Evolutionary conservation across 2,888 invertebrate genomes (phyloP).

Genomic region (Pteria penguin): DNA sequence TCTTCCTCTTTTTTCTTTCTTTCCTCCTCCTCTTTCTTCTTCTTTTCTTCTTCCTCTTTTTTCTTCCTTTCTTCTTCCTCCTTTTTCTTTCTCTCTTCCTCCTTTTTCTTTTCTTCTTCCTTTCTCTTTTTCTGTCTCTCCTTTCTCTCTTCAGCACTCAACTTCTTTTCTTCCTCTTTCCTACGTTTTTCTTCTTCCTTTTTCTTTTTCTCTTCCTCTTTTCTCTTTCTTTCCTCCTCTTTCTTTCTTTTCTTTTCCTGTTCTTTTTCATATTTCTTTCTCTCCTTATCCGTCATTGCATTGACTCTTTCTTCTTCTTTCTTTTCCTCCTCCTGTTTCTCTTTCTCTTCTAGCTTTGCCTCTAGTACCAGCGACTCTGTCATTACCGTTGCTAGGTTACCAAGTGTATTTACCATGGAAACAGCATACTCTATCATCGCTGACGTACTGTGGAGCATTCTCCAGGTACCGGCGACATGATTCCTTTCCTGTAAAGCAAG

Average conservation of each 20-base stretch:
- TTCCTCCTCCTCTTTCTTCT: background rate
- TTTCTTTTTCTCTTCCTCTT: background rate
- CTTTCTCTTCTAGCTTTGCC: background rate
- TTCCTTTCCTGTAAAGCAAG: background rate
- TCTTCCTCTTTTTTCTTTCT: background rate
- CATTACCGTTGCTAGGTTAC: background rate
- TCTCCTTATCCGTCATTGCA: background rate
- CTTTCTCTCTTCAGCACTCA: background rate
- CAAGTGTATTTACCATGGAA: background rate
- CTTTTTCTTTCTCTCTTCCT: background rate
- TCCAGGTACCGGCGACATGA: background rate
- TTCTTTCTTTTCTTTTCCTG: conserved; percentile 8
- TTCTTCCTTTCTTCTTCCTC: background rate
- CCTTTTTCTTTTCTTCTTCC: background rate
- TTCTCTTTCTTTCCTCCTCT: background rate
- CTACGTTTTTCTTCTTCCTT: background rate
- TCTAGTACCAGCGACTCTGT: background rate
- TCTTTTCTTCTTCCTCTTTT: background rate
- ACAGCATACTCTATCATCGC: background rate
- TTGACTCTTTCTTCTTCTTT: background rate
- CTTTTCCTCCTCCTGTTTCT: background rate
- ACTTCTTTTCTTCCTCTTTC: background rate
- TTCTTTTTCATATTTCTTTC: conserved; percentile 19
- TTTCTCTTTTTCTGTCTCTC: background rate
- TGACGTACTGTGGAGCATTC: background rate